Base-by-base conservation (phyloP, 2,113 vertebrate genomes). In the Erythrocebus patas region DNA sequence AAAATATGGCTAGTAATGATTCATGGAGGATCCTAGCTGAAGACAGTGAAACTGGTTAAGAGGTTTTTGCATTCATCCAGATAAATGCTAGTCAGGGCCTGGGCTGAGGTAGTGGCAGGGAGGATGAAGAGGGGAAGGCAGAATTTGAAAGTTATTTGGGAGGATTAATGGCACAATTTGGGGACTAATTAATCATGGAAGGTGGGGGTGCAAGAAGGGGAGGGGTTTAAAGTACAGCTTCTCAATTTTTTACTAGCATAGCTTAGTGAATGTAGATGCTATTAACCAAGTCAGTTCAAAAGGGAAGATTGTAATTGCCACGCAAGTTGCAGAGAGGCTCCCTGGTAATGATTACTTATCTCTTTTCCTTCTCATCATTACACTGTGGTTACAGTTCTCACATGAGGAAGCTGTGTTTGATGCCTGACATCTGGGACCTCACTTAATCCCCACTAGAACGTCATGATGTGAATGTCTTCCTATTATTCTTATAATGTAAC, bases 311-410 rank as follows among this genome's bases (percentile, higher is more conserved):
- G 12, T 35, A 17, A 17, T 55, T 68, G 70, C 45, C 50, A 16
- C 23, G 45, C 8, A 12, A 32, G 66, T 35, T 45, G 6, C 8
- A 5, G 35, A 22, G 20, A 35, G 14, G 9, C 25, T 35, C 48
- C 4, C 0, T 1, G 30, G 25, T 11, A 30, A 59, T 0, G 0
- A 40, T 35, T 7, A 70, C 7, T 22, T 12, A 13, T 18, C n/a
- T 50, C 48, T 61, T 32, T 90, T 64, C 68, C n/a, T 45, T 52
- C 22, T 64, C 10, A 17, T n/a, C 38, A 30, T 18, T 16, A 30
- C 3, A 12, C 23, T 81, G 25, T 64, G 50, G 55, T 25, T 17
- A 48, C 1, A 43, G 8, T 22, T 35, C 64, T 83, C 38, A 91
- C 38, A 57, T 32, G 55, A 81, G 73, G 17, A 73, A 94, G 27